Base-by-base conservation (phyloP, 1,140 invertebrate species). In the Drosophila suzukii region DNA sequence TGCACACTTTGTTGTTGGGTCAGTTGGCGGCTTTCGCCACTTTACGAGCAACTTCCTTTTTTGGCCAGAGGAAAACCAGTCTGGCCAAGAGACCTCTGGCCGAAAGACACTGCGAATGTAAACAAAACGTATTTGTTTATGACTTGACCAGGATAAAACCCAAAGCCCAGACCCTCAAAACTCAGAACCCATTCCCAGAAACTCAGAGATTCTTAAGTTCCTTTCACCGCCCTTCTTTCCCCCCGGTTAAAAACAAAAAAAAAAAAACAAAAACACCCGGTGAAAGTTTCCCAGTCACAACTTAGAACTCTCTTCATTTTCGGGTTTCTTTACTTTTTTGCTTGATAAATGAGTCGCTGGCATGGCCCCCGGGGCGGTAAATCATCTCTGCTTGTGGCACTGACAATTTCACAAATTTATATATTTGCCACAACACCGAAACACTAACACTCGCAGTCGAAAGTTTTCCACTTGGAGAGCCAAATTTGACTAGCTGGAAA, bases 21-120 rank as follows among this genome's bases (percentile, higher is more conserved):
- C 59, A 54, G 66, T 71, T 63, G 66, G 79, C 62, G 76, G 83
- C 83, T 86, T 86, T 86, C 83, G 83, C 83, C 83, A 88, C 83
- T 88, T 83, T 78, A 88, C 79, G 79, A 88, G 83, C 83, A 62
- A 88, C 85, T 81, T 86, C 85, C 83, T 86, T 86, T 86, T 86
- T 86, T 88, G 72, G 84, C 84, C 75, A 60, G 60, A 57, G 74
- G 57, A 73, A 88, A 88, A 85, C 82, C 73, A 76, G 85, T 77
- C 77, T 81, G 70, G 54, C 67, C 67, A 68, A 74, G 59, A 67
- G 65, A 47, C 51, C 61, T 38, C 24, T 44, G 60, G 60, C 65
- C 60, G 34, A 34, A 51, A 34, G 49, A 44, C 59, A 67, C 47
- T 51, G 62, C 57, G 72, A 85, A 82, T 65, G 70, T 88, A 88